Conservation (phyloP, 2,797 vertebrate genomes). For the Esox masquinongy region DNA sequence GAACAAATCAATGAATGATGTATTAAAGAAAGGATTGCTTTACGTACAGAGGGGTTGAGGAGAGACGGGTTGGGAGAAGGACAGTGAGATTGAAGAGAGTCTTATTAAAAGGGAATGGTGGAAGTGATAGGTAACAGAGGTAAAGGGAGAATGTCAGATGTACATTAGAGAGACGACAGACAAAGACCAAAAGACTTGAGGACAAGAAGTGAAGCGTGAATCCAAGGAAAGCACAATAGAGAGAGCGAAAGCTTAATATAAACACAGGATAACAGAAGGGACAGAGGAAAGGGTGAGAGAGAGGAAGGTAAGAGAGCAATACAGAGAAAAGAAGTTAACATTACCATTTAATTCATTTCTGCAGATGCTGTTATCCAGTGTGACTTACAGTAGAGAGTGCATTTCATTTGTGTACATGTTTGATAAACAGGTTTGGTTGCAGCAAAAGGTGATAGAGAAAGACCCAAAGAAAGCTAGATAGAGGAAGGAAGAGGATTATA, state of each 20-base stretch:
- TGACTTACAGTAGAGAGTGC: too few species aligned
- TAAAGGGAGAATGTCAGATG: neutral
- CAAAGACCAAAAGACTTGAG: neutral
- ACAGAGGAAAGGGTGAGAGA: neutral
- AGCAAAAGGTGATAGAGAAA: conserved; percentile 8
- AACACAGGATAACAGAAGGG: neutral
- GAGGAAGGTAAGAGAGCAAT: neutral
- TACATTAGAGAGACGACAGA: neutral
- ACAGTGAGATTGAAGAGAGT: conserved; percentile 21
- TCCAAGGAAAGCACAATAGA: neutral
- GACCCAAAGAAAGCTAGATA: conserved; percentile 31
- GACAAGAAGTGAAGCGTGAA: neutral
- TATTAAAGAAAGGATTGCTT: neutral
- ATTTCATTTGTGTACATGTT: too few species aligned
- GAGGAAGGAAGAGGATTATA: conserved; percentile 35
- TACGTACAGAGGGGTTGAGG: conserved; percentile 4
- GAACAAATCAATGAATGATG: neutral
- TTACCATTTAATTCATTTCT: too few species aligned
- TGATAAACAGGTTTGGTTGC: neutral
- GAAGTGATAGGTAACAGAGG: too few species aligned
- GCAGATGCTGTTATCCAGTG: too few species aligned
- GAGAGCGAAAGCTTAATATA: neutral
- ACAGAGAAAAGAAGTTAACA: too few species aligned
- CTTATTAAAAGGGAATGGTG: neutral
- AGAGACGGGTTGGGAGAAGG: neutral